phyloP scores from a whole-genome alignment of 2,113 vertebrate genomes.

The Eurystomus gularis region DNA sequence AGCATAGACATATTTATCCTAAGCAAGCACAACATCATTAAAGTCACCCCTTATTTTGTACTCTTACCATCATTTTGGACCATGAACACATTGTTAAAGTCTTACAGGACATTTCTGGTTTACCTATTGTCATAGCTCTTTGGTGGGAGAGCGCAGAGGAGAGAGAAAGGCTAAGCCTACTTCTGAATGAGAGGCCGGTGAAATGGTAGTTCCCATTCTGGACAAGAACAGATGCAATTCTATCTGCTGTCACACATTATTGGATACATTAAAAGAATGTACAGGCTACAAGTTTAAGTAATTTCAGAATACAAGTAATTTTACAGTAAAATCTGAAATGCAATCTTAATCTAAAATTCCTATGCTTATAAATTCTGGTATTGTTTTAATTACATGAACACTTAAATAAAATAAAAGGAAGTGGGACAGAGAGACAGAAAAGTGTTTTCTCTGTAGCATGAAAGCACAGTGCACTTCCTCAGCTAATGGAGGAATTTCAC shows the following conservation, averaged over 20 bases:
- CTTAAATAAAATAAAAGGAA: background rate
- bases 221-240: background rate
- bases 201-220: background rate
- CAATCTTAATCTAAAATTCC: background rate
- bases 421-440: background rate
- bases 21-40: background rate
- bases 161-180: background rate
- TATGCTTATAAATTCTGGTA: background rate
- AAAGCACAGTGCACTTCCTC: background rate
- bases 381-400: background rate
- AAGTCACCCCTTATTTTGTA: background rate
- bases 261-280: background rate
- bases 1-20: background rate
- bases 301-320: background rate
- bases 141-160: background rate
- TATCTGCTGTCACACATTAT: background rate
- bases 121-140: background rate
- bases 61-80: background rate
- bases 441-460: background rate
- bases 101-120: background rate
- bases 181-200: background rate
- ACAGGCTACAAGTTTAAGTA: background rate
- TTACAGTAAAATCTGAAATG: background rate
- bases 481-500: background rate
- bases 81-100: background rate